Conservation (phyloP, 53 echinoderm and acorn worm genomes). For the Antedon mediterranea region DNA sequence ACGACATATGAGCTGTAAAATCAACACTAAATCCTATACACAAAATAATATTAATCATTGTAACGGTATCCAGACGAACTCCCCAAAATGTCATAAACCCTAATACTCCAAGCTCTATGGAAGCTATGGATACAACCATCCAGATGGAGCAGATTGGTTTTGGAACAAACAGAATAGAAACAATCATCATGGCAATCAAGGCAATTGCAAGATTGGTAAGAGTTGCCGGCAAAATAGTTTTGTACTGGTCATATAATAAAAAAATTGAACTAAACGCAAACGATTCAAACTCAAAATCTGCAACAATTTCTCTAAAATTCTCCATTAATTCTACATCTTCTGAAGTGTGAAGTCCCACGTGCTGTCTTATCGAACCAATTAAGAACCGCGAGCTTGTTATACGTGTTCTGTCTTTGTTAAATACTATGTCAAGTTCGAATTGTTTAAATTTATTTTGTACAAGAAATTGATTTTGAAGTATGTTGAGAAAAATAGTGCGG, state of each 20-base stretch:
- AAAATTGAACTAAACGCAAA: constrained; percentile 33
- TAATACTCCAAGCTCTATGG: constrained; percentile 38
- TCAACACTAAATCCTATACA: constrained; percentile 69
- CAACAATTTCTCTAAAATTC: not conserved
- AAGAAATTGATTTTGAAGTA: constrained; percentile 30
- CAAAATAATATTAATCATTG: constrained; percentile 59
- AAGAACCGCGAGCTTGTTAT: constrained; percentile 25
- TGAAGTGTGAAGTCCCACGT: not conserved
- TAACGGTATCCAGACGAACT: constrained; percentile 33
- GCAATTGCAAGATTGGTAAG: constrained; percentile 42
- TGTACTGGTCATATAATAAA: constrained; percentile 35
- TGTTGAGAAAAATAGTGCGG: constrained; percentile 9
- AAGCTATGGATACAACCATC: constrained; percentile 29
- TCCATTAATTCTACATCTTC: constrained; percentile 29
- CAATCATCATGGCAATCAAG: constrained; percentile 29
- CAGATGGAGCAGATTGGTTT: constrained; percentile 27
- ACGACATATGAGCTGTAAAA: constrained; percentile 54
- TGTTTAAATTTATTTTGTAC: constrained; percentile 4
- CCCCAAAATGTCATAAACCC: constrained; percentile 44
- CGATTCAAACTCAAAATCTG: constrained; percentile 14
- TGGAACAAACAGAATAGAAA: constrained; percentile 36
- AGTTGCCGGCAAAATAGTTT: constrained; percentile 23
- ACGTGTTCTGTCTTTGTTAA: constrained; percentile 6
- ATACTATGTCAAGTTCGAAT: constrained; percentile 18
- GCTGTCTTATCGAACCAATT: constrained; percentile 8